These are phyloP conservation scores for Phytoseiulus persimilis DNA, from an alignment of 2,888 invertebrate species.

Conservation along the genomic window DNA sequence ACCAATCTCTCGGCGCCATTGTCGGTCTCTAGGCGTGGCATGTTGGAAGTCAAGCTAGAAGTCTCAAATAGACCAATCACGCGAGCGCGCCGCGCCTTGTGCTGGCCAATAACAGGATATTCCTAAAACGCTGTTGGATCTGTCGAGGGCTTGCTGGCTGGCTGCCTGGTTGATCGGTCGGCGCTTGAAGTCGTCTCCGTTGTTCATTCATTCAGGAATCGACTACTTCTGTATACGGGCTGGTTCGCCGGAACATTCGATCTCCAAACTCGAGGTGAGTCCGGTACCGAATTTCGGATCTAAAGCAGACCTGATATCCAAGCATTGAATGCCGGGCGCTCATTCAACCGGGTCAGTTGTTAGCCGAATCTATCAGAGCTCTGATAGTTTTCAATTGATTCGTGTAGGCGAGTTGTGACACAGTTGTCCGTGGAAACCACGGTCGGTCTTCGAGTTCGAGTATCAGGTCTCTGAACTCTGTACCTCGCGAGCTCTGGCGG, in stretches of 20 bases:
- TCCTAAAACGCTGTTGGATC: not conserved
- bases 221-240: not conserved
- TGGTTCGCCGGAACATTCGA: not conserved
- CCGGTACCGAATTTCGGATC: not conserved
- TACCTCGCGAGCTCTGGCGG: too few species aligned
- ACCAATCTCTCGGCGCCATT: not conserved
- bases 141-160: not conserved
- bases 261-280: not conserved
- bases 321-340: too few species aligned
- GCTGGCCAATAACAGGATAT: not conserved
- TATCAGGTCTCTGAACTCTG: too few species aligned
- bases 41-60: constrained; percentile 33
- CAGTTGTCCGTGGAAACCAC: too few species aligned
- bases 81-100: constrained; percentile 6
- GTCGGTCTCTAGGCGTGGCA: not conserved
- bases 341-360: not conserved
- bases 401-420: too few species aligned
- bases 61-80: not conserved
- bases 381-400: too few species aligned
- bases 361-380: not conserved
- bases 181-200: not conserved
- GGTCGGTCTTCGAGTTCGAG: too few species aligned
- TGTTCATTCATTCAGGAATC: not conserved
- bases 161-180: not conserved
- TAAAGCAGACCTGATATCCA: too few species aligned